Evolutionary conservation across 2,113 vertebrate species (phyloP).

Genomic region (Alaudala cheleensis): DNA sequence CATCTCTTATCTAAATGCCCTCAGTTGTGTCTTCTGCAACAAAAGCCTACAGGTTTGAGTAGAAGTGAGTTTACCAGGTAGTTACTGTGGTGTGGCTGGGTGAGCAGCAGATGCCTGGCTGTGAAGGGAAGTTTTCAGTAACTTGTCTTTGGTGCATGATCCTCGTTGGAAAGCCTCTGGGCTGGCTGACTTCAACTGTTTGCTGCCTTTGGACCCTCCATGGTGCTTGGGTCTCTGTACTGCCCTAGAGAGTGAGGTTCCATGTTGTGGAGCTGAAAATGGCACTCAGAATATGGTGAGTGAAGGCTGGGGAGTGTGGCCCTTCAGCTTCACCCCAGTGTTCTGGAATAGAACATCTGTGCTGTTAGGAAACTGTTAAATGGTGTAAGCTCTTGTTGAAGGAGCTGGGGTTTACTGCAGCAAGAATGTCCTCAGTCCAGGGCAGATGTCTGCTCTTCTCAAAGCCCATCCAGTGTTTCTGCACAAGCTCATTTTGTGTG

Average conservation of each 20-base stretch:
- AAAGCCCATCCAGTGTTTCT: not conserved
- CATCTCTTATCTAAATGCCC: not conserved
- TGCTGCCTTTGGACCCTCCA: not conserved
- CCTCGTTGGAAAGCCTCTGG: not conserved
- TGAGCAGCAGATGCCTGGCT: not conserved
- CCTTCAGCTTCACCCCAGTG: not conserved
- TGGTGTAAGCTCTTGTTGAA: not conserved
- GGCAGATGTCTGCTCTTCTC: not conserved
- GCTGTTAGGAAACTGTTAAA: not conserved
- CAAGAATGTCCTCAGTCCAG: not conserved
- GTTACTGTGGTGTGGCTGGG: not conserved
- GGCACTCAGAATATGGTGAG: not conserved
- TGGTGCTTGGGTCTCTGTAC: not conserved
- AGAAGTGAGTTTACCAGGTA: not conserved
- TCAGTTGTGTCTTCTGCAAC: not conserved
- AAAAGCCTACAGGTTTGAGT: not conserved
- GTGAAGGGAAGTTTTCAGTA: not conserved
- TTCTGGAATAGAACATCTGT: not conserved
- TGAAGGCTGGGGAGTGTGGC: not conserved
- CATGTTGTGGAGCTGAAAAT: not conserved
- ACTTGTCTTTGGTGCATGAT: not conserved
- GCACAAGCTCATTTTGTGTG: not conserved
- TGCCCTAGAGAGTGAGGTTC: not conserved
- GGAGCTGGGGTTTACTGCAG: not conserved
- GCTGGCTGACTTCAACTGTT: not conserved